Percentiles rank a stretch among this genome's conserved stretches.
phyloP scores from a whole-genome alignment of 1,140 invertebrate genomes.

The Neodiprion virginianus region DNA sequence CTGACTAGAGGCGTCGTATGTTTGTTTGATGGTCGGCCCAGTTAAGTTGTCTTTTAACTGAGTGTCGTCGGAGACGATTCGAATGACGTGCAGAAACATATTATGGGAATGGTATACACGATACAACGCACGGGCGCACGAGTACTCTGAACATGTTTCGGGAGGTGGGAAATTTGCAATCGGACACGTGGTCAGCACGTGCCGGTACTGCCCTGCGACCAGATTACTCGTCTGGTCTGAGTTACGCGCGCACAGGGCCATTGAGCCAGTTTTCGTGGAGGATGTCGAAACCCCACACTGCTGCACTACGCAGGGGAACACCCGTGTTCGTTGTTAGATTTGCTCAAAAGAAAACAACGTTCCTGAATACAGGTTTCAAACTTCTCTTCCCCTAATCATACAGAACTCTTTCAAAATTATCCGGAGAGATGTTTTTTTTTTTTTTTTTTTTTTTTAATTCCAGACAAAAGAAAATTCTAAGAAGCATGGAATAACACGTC shows the following conservation, averaged over 20 bases:
- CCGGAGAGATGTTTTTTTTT: too few relatives aligned
- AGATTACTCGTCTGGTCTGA: slow-evolving; percentile 24
- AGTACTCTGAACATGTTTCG: slow-evolving; percentile 12
- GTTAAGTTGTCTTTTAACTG: too few relatives aligned
- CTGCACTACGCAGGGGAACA: slow-evolving; percentile 9
- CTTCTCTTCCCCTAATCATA: too few relatives aligned
- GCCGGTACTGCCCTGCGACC: slow-evolving; percentile 10
- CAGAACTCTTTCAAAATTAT: too few relatives aligned
- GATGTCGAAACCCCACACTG: slow-evolving; percentile 19
- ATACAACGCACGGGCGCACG: slow-evolving; percentile 20
- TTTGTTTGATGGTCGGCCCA: too few relatives aligned
- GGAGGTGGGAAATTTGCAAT: slow-evolving; percentile 30
- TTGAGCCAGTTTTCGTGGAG: slow-evolving; percentile 24
- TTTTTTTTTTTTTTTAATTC: too few relatives aligned
- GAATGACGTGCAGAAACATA: slow-evolving; percentile 10
- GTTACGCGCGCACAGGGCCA: slow-evolving; percentile 18
- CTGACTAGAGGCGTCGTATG: too few relatives aligned
- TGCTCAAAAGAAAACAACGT: too few relatives aligned
- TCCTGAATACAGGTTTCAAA: too few relatives aligned
- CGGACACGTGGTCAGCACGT: slow-evolving; percentile 33
- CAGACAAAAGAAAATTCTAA: too few relatives aligned
- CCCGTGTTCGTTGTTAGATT: too few relatives aligned
- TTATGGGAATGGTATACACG: slow-evolving; percentile 31
- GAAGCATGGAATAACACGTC: too few relatives aligned
- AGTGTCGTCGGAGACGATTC: slow-evolving; percentile 9